A percentile compares a stretch with the other conserved stretches of the same genome.
phyloP scores from a whole-genome alignment of 2,113 vertebrate species.

The Vanacampus margaritifer region DNA sequence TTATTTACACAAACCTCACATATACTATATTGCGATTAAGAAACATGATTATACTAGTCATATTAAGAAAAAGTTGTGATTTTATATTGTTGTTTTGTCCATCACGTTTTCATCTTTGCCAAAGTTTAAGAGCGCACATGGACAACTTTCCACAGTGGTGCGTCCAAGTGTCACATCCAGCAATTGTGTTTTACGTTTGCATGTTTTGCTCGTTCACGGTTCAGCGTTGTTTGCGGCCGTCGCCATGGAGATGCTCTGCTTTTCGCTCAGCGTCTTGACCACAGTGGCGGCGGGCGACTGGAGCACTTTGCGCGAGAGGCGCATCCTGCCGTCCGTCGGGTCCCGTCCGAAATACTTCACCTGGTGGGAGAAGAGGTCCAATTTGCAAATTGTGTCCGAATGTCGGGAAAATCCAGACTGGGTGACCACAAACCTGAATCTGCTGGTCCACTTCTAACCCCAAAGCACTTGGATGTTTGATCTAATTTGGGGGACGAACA shows the following conservation, averaged over 20 bases:
- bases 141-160: not conserved
- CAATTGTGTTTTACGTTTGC: not conserved
- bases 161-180: not conserved
- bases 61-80: not conserved
- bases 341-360: conserved; percentile 97
- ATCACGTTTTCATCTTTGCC: not conserved
- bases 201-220: conserved; percentile 31
- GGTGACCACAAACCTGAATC: conserved; percentile 84
- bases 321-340: conserved; percentile 94
- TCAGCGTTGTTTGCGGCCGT: conserved; percentile 31
- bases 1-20: not conserved
- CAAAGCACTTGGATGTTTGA: conserved; percentile 89
- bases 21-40: not conserved
- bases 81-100: not conserved
- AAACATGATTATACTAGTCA: not conserved
- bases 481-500: conserved; percentile 68
- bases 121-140: not conserved
- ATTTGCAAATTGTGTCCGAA: not conserved
- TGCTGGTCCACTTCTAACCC: conserved; percentile 94
- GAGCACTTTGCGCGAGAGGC: conserved; percentile 93
- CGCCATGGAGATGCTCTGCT: conserved; percentile 82
- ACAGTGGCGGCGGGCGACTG: conserved; percentile 78
- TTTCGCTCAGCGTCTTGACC: conserved; percentile 84
- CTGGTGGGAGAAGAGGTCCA: conserved; percentile 61
- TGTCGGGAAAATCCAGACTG: not conserved